Percentiles rank a stretch among this genome's conserved stretches.
These are phyloP conservation scores for Ibidorhyncha struthersii DNA, from an alignment of 2,113 vertebrate species.

Conservation along the genomic window DNA sequence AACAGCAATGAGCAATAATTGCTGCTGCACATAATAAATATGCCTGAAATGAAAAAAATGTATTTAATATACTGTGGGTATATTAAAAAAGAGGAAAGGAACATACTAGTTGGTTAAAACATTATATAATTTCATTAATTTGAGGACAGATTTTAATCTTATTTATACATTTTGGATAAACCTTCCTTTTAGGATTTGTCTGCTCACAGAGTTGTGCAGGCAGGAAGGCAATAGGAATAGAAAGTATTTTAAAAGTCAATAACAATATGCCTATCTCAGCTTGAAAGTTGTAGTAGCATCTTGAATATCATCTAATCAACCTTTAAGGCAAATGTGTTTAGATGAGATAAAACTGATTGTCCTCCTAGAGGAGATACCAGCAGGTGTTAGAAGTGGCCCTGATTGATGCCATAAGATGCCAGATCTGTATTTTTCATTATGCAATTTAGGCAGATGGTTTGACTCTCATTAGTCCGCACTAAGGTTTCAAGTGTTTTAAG, in stretches of 20 bases:
- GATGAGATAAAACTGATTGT: constrained; percentile 25
- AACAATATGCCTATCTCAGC: not conserved
- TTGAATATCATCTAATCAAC: not conserved
- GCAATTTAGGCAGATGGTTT: not conserved
- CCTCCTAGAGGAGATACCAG: not conserved
- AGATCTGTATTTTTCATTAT: not conserved
- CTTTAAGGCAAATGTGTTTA: constrained; percentile 12
- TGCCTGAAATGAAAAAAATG: not conserved
- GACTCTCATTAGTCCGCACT: not conserved
- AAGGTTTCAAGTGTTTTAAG: not conserved
- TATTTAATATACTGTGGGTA: not conserved
- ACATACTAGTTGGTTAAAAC: not conserved
- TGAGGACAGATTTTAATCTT: not conserved
- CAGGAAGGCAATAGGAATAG: not conserved
- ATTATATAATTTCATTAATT: not conserved
- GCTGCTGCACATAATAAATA: not conserved
- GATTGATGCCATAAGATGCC: not conserved
- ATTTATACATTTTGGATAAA: not conserved
- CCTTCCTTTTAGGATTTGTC: not conserved
- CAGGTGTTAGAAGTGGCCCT: not conserved
- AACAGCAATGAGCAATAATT: not conserved
- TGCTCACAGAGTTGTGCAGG: not conserved
- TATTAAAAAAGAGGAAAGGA: not conserved
- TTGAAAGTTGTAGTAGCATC: constrained; percentile 2
- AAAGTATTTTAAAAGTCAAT: constrained; percentile 12